Conservation (phyloP, 2,888 invertebrate genomes). For the Mongoloraphidia duomilia region DNA sequence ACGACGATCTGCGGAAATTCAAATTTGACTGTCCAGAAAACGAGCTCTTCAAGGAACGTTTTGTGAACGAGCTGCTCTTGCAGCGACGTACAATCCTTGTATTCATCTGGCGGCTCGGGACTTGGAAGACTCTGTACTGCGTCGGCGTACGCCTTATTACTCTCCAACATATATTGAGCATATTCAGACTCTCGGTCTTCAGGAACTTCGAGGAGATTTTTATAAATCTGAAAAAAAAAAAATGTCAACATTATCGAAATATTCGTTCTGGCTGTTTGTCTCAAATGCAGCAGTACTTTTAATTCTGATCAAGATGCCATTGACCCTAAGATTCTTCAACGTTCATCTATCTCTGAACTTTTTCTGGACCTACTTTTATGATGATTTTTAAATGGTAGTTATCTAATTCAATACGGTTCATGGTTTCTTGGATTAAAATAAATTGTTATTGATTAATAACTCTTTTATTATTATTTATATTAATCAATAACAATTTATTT, state of each 20-base stretch:
- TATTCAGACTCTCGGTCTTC: slow-evolving; percentile 53
- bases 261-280: no score
- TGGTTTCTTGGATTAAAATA: no score
- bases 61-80: slow-evolving; percentile 66
- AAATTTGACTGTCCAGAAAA: slow-evolving; percentile 96
- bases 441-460: no score
- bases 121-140: slow-evolving; percentile 64
- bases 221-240: slow-evolving; percentile 45
- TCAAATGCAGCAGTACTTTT: no score
- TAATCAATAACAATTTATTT: no score
- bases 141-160: slow-evolving; percentile 61
- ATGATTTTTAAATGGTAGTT: no score
- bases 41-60: slow-evolving; percentile 84
- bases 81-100: slow-evolving; percentile 65
- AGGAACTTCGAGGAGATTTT: slow-evolving; percentile 49
- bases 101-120: slow-evolving; percentile 56
- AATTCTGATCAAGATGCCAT: no score
- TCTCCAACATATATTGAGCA: slow-evolving; percentile 56
- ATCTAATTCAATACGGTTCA: no score
- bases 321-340: no score
- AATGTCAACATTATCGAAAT: neutral
- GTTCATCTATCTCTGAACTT: no score
- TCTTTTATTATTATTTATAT: no score
- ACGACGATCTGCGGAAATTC: slow-evolving; percentile 96
- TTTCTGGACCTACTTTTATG: no score